Conservation (phyloP, 2,113 vertebrate species). For the Corythornis vintsioides region DNA sequence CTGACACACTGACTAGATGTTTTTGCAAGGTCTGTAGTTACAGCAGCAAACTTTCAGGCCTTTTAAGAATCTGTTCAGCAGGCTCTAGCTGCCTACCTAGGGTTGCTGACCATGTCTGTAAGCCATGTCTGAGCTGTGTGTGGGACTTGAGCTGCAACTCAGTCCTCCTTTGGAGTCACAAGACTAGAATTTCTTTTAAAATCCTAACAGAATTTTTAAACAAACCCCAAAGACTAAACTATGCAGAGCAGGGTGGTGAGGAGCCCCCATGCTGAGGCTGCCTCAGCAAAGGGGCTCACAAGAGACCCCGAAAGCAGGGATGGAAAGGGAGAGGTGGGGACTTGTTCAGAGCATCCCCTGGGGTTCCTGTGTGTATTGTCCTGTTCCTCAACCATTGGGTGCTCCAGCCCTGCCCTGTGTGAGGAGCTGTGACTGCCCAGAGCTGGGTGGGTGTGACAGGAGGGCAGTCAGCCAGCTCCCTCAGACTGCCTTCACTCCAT, state of each 20-base stretch:
- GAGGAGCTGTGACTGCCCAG: not conserved
- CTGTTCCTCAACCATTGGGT: not conserved
- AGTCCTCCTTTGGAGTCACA: not conserved
- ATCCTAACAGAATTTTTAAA: not conserved
- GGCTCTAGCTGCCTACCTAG: not conserved
- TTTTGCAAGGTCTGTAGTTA: not conserved
- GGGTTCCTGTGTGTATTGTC: fast-evolving
- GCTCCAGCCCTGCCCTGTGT: not conserved
- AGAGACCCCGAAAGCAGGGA: not conserved
- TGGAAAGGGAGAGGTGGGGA: not conserved
- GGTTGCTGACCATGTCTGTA: fast-evolving
- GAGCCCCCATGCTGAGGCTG: not conserved
- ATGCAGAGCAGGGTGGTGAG: not conserved
- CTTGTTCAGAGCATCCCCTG: not conserved
- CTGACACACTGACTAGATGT: not conserved
- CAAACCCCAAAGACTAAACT: not conserved
- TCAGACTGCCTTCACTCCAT: not conserved
- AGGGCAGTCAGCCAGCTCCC: not conserved
- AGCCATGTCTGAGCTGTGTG: fast-evolving
- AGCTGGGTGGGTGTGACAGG: not conserved
- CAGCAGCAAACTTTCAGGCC: not conserved
- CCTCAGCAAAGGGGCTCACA: not conserved
- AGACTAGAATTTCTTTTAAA: not conserved
- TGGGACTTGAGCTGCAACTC: not conserved
- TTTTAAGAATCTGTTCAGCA: not conserved